phyloP scores from a whole-genome alignment of 2,797 vertebrate genomes.

The Crenuchus spilurus region DNA sequence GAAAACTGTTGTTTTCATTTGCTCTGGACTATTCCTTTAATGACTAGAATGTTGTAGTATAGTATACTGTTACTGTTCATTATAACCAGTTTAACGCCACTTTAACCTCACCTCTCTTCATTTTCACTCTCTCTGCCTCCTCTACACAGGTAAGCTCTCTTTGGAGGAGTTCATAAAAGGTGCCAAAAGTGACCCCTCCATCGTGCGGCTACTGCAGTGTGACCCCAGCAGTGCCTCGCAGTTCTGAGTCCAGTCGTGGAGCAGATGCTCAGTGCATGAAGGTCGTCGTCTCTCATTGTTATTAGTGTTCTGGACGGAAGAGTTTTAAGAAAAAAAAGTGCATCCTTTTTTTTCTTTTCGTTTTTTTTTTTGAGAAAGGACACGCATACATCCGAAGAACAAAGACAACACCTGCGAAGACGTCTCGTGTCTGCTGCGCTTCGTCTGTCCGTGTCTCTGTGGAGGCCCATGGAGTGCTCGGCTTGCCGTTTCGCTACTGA shows the following conservation, averaged over 20 bases:
- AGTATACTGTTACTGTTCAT: no score
- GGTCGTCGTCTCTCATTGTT: constrained; percentile 74
- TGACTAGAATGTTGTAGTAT: no score
- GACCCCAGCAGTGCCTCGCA: constrained; percentile 95
- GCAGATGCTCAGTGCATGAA: constrained; percentile 79
- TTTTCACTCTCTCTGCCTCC: background rate
- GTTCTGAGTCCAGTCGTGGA: constrained; percentile 82
- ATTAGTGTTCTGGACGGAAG: constrained; percentile 64
- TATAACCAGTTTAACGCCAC: no score
- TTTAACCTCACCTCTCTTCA: background rate
- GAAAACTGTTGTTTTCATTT: no score
- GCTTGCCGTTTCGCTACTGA: constrained; percentile 38
- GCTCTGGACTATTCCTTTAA: no score
- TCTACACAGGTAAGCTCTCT: constrained; percentile 88
- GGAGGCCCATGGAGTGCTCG: constrained; percentile 33
- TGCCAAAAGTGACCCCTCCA: constrained; percentile 98
- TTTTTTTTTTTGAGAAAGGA: constrained; percentile 57
- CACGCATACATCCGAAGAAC: constrained; percentile 51
- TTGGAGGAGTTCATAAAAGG: constrained; percentile 98
- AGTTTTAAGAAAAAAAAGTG: constrained; percentile 58
- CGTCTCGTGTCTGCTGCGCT: constrained; percentile 54
- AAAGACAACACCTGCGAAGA: constrained; percentile 57
- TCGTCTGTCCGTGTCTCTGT: constrained; percentile 58
- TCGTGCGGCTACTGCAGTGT: constrained; percentile 96
- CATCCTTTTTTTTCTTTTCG: constrained; percentile 62